These are phyloP conservation scores for Anser cygnoides DNA, from an alignment of 2,113 vertebrate species.

Conservation along the genomic window DNA sequence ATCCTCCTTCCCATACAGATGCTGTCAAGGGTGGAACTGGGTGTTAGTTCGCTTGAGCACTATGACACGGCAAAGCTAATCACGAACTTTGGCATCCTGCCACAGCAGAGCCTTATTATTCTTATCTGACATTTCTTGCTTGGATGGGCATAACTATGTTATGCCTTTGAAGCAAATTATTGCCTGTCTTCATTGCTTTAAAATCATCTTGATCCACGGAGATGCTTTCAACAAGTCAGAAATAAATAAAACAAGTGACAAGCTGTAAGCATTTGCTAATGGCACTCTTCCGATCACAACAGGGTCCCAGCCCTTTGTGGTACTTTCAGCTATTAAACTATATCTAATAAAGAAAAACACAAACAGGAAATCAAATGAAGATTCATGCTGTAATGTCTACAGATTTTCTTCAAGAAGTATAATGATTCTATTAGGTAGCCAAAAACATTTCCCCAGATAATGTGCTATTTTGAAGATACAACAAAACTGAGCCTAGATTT, in stretches of 20 bases:
- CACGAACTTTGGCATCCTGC: rapidly evolving
- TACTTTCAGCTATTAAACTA: not conserved
- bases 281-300: not conserved
- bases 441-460: not conserved
- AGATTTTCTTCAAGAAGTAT: not conserved
- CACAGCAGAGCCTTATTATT: not conserved
- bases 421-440: not conserved
- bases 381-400: not conserved
- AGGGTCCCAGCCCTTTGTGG: not conserved
- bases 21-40: not conserved
- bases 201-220: not conserved
- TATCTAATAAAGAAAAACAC: not conserved
- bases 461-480: not conserved
- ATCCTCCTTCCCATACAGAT: not conserved
- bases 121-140: not conserved
- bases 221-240: not conserved
- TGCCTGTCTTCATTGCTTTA: not conserved
- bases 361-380: not conserved
- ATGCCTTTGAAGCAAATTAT: not conserved
- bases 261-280: not conserved
- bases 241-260: not conserved
- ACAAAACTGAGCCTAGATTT: not conserved
- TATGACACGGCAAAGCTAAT: not conserved
- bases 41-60: not conserved
- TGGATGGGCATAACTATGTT: not conserved